These are phyloP conservation scores for Elaeidobius kamerunicus DNA, from an alignment of 2,888 invertebrate genomes.

Conservation along the genomic window DNA sequence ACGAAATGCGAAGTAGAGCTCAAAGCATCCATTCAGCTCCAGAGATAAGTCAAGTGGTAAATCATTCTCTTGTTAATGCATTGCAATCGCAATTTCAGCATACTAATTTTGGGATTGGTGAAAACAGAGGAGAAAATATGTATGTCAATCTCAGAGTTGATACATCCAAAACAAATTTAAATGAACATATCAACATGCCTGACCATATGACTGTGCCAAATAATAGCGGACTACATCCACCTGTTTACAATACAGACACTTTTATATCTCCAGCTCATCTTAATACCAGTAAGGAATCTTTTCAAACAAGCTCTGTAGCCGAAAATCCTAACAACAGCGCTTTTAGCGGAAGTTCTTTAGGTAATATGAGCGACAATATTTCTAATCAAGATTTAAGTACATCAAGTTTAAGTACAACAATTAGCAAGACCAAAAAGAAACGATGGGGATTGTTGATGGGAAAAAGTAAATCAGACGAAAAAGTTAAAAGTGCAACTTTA, in stretches of 20 bases:
- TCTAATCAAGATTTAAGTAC: conserved; percentile 32
- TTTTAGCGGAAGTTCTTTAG: neutral
- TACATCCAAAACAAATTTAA: neutral
- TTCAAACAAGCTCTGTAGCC: conserved; percentile 3
- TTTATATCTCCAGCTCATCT: neutral
- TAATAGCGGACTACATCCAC: neutral
- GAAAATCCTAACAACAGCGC: neutral
- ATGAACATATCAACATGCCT: neutral
- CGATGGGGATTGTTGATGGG: conserved; percentile 70
- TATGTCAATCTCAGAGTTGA: conserved; percentile 41
- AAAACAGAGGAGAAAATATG: conserved; percentile 43
- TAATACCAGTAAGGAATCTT: conserved; percentile 5
- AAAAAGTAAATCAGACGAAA: conserved; percentile 55
- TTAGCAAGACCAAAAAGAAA: conserved; percentile 52
- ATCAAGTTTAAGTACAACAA: conserved; percentile 37
- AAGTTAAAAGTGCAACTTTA: conserved; percentile 65
- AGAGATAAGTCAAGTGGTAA: conserved; percentile 51
- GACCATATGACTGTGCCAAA: neutral
- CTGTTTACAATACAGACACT: neutral
- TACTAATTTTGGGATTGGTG: conserved; percentile 20
- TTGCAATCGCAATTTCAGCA: conserved; percentile 41
- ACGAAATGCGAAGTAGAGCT: conserved; percentile 53
- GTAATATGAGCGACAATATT: conserved; percentile 6
- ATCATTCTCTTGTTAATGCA: conserved; percentile 43
- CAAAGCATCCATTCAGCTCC: conserved; percentile 72